Evolutionary conservation across 2,888 invertebrate species (phyloP), one percentile per base, ranked within the genome.

Genomic region (Amblyteles armatorius): DNA sequence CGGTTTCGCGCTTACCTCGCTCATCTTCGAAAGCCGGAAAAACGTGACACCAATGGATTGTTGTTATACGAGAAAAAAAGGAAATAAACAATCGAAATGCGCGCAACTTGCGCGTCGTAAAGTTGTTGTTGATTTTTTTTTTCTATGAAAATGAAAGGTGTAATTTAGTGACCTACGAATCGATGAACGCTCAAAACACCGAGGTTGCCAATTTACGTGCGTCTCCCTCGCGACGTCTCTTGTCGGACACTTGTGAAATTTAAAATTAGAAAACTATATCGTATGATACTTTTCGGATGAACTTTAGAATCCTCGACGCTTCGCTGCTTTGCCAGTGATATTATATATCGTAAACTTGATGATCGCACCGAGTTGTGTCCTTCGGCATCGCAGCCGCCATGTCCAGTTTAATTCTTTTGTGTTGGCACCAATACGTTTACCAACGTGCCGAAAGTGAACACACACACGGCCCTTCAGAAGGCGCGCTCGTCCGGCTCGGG

Each of bases 1-100:
- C 63, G 36, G 26, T 9, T 48, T 73, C 13, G 73, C 85, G 82
- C 85, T 83, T 83, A 83, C 80, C 85, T 85, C 80, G 85, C 82
- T 85, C 83, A 83, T 85, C 69, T 82, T 79, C 44, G 63, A 44
- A 13, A 50, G 36, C 63, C 29, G 68, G n/a, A 55, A 68, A 68
- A 36, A 67, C 44, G 40, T 40, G 29, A 69, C 68, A 60, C 57
- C 22, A 57, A 22, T 60, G n/a, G 40, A 33, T 29, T 13, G 26
- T 78, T 19, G 68, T 13, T 26, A 60, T 57, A 3, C 19, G 40
- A 57, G 22, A 69, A 29, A 36, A 44, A 16, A 26, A 55, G 3
- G 29, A 71, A 52, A 50, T 19, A 52, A 48, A 71, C 5, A 29
- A 50, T 69, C 19, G 22, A 55, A 22, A n/a, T 3, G 4, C 60